Evolutionary conservation across 2,113 vertebrate genomes (phyloP), one percentile per base, ranked within the genome.

Genomic region (Oreochromis spilurus): DNA sequence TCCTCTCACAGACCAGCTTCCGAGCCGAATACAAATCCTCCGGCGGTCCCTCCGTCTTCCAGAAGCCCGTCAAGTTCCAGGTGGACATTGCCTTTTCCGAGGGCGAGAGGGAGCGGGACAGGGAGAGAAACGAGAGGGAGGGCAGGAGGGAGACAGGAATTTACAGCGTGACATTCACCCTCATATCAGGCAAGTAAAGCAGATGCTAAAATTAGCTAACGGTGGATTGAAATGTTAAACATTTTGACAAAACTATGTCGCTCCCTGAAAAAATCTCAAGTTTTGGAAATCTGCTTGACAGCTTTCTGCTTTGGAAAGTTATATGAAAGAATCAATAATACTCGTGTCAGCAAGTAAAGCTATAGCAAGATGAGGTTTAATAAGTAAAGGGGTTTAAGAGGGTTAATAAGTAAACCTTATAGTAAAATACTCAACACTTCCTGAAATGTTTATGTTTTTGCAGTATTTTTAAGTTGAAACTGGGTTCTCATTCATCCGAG

Each of bases 31-130:
- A 98, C 92, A 98, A 98, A 92, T 96, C 97, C 92, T 97, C 97
- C 10, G 97, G 97, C 9, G 97, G 98, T 84, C 97, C 98, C 24
- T 97, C 97, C 77, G 98, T 98, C 96, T 98, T 98, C 97, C 98
- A 98, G 96, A 98, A 98, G 94, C 97, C 98, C 3, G 97, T 98
- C 94, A 97, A 97, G 93, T 98, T 98, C 94, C 97, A 98, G 91
- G 98, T 98, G 96, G 97, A 98, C 96, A 98, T 98, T 90, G 97
- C 97, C 77, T 98, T 97, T 94, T 98, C 97, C 2, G 98, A 98
- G 90, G 97, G 97, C 58, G 96, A 96, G 91, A 96, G 97, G 26
- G 96, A 96, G 48, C 94, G 96, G 3, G 97, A 97, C 72, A 93
- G 97, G 40, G 94, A 97, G 81, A 94, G 96, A 88, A 88, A 84